Evolutionary conservation across 1,140 invertebrate species (phyloP).

Genomic region (Brachionus rubens): DNA sequence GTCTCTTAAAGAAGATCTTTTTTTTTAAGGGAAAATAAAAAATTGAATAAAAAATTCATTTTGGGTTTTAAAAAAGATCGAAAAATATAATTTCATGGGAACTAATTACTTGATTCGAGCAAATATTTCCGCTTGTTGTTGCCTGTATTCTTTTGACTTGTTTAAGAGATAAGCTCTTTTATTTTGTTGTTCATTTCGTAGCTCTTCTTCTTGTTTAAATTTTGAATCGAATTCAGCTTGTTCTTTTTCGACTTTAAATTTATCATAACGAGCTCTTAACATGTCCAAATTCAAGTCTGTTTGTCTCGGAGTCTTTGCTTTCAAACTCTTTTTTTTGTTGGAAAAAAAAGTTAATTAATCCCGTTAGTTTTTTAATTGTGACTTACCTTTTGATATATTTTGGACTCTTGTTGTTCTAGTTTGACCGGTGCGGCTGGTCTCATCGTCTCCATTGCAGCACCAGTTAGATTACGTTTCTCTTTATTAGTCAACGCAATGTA

Average conservation of each 20-base stretch:
- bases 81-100: not conserved
- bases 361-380: not conserved
- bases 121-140: constrained; percentile 58
- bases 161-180: constrained; percentile 53
- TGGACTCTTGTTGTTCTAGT: constrained; percentile 55
- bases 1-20: not conserved
- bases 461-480: constrained; percentile 59
- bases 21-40: not conserved
- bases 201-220: constrained; percentile 55
- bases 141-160: constrained; percentile 51
- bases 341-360: not conserved
- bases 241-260: constrained; percentile 58
- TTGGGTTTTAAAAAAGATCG: not conserved
- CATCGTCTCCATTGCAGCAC: constrained; percentile 60
- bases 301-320: constrained; percentile 58
- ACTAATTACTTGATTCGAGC: constrained; percentile 59
- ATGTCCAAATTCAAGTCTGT: constrained; percentile 57
- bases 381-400: constrained; percentile 58
- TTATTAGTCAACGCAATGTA: constrained; percentile 61
- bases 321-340: constrained; percentile 57
- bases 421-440: constrained; percentile 58
- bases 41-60: not conserved
- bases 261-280: constrained; percentile 54
- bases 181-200: constrained; percentile 52
- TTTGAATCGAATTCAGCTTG: constrained; percentile 55